phyloP scores from a whole-genome alignment of 2,113 vertebrate species.

The Eretmodus cyanostictus region DNA sequence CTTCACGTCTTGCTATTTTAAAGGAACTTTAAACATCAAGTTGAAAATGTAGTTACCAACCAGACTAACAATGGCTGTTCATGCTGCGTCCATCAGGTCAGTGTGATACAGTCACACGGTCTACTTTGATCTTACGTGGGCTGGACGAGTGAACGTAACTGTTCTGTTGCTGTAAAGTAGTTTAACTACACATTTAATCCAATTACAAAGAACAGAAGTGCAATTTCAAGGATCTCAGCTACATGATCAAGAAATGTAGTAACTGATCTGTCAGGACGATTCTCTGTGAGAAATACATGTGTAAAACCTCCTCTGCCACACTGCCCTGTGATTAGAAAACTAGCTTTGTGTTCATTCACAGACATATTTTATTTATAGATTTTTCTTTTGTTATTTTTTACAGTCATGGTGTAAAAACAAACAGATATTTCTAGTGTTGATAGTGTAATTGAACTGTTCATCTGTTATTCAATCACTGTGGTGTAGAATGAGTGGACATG shows the following conservation, averaged over 20 bases:
- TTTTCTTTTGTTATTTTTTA: background rate
- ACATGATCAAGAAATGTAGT: background rate
- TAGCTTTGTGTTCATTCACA: background rate
- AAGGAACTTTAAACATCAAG: background rate
- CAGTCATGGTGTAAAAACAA: background rate
- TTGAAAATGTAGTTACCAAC: background rate
- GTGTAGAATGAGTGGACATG: background rate
- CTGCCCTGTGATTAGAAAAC: background rate
- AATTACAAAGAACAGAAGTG: background rate
- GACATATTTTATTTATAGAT: background rate
- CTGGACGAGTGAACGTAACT: background rate
- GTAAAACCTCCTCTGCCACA: background rate
- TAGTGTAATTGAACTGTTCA: background rate
- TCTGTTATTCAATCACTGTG: rapidly evolving
- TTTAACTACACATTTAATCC: background rate
- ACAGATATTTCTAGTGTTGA: background rate
- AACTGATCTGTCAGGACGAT: background rate
- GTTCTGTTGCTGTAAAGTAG: background rate
- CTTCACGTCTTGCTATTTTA: rapidly evolving
- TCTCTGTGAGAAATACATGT: background rate
- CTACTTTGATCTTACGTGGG: background rate
- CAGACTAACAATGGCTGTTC: background rate
- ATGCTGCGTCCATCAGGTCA: background rate
- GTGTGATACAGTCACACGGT: background rate
- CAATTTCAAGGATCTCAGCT: background rate